Evolutionary conservation across 2,113 vertebrate species (phyloP), one percentile per base, ranked within the genome.

Genomic region (Ceuthmochares aereus): DNA sequence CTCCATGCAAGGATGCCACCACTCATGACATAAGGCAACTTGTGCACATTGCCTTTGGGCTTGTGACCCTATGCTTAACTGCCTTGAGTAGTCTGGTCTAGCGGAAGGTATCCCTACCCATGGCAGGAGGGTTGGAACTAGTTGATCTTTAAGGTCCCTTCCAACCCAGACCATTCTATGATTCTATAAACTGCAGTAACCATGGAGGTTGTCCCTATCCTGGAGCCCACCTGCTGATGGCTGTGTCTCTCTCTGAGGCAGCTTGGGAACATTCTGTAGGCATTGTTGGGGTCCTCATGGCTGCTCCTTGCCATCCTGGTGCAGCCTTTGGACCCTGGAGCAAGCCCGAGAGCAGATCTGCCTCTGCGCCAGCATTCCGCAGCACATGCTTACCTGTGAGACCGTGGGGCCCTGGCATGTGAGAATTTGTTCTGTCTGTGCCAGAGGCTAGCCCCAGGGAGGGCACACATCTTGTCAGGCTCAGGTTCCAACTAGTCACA

Each of bases 251-350:
- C 43, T 27, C 60, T 30, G 27, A 73, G 11, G 43, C 59, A 68
- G 54, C 54, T 22, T 89, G 43, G 29, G 29, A 83, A 26, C 25
- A 5, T 14, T 27, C 12, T 5, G 7, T 47, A 55, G 3, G 10
- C 34, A 42, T 25, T 0, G 0, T 6, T 4, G 3, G 7, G 12
- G 30, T 75, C 16, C 26, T 45, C 4, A 4, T 11, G 52, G 27
- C 55, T 74, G n/a, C 5, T 9, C 5, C 20, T 74, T 59, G 37
- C 30, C 66, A 63, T 22, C 13, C 26, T 21, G 42, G 6, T 22
- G 34, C 47, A 68, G 27, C 43, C 25, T 27, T 18, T 23, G n/a
- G 10, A 74, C 10, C 22, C n/a, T 0, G 2, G 34, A 69, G 30
- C 12, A 21, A 75, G 25, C 34, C 18, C 6, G 1, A 56, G 49